Percentiles rank a stretch among this genome's conserved stretches.
Evolutionary conservation across 2,113 vertebrate genomes (phyloP).

Genomic region (Micromys minutus): DNA sequence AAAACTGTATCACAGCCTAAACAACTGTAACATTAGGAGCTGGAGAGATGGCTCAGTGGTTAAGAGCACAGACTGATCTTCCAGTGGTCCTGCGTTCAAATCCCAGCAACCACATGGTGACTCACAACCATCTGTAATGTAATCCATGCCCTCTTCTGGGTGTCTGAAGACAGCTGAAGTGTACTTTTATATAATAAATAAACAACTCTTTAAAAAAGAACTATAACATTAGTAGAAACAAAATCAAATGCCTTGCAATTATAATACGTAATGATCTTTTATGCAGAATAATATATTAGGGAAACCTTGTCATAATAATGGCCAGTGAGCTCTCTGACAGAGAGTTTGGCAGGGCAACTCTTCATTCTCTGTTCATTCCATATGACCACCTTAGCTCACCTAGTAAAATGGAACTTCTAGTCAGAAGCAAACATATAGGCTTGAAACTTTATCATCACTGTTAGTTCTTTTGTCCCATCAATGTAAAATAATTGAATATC

Average conservation of each 20-base stretch:
- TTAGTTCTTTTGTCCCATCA: not conserved
- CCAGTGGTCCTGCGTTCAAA: too few relatives aligned
- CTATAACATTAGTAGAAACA: not conserved
- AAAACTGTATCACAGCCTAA: not conserved
- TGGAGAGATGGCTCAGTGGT: too few relatives aligned
- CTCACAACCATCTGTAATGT: too few relatives aligned
- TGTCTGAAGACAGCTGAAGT: too few relatives aligned
- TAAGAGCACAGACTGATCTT: too few relatives aligned
- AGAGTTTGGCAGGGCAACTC: not conserved
- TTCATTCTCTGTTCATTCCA: not conserved
- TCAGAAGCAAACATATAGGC: not conserved
- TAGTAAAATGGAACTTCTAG: not conserved
- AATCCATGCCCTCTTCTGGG: too few relatives aligned
- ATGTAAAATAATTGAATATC: not conserved
- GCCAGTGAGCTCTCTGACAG: not conserved
- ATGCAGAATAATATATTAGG: not conserved
- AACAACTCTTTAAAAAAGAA: too few relatives aligned
- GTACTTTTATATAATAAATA: too few relatives aligned
- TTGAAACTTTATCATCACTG: not conserved
- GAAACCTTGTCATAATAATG: not conserved
- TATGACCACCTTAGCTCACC: accelerated
- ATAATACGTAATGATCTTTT: not conserved
- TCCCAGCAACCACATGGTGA: too few relatives aligned
- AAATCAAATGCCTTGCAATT: not conserved
- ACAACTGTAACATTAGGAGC: not conserved